Base-by-base conservation (phyloP, 2,797 vertebrate species). In the Limnodromus scolopaceus region DNA sequence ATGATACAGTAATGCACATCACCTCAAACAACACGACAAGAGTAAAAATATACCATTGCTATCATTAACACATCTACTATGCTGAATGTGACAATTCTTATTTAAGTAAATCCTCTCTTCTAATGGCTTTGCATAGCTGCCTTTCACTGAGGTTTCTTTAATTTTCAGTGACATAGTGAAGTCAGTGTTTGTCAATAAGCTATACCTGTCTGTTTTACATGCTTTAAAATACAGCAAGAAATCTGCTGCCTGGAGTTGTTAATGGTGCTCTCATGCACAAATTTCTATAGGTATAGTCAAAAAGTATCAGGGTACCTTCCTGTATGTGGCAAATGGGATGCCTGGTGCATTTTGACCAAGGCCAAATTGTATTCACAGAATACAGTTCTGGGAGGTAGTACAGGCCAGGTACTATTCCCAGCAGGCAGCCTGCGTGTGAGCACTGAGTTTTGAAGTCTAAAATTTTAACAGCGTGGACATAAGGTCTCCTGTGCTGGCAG, bases 251-350 rank as follows among this genome's bases (percentile, higher is more conserved):
- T 57, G 18, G 34, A 45, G 24, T 1, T 71, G 65, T 11, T 19
- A 64, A 58, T 18, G 51, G 17, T 72, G 51, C 2, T 46, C 2
- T 54, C 34, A 46, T 8, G 2, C 7, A 60, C 8, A 71, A 57
- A 63, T 8, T 46, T 30, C 34, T 43, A 14, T 16, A 45, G 3
- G 5, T 60, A 4, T 11, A 58, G 18, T 57, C 38, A 53, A 25
- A 25, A 22, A 57, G 5, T 34, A 17, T 16, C n/a, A 58, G 6
- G 13, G 3, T 17, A 55, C 12, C 6, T 64, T 66, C 25, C 17
- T 60, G 32, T 38, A 25, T 11, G 13, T 0, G 0, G 24, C 30
- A 19, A 14, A 4, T 34, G 45, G 2, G 4, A 49, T 17, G 5
- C 2, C 24, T 49, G 13, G 10, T 32, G 23, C 19, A 32, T 16